Evolutionary conservation across 2,797 vertebrate genomes (phyloP).

Genomic region (Delichon dasypus): DNA sequence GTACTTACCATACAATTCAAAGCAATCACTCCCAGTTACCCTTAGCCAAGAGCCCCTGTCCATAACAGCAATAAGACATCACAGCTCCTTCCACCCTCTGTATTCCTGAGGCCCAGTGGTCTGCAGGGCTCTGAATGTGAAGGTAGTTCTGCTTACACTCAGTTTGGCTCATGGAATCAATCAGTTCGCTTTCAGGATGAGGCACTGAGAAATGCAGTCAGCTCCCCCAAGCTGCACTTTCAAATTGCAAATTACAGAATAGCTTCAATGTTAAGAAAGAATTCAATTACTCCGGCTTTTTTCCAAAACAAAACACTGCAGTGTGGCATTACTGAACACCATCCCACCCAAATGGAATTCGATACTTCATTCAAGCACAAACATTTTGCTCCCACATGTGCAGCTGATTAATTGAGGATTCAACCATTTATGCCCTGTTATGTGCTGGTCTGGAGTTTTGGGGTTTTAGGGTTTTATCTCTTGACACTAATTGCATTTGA

Average conservation of each 20-base stretch:
- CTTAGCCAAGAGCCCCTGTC: not conserved
- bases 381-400: not conserved
- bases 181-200: not conserved
- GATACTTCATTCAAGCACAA: not conserved
- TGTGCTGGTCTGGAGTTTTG: not conserved
- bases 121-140: not conserved
- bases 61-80: not conserved
- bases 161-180: not conserved
- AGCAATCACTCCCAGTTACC: not conserved
- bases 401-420: slow-evolving; percentile 19
- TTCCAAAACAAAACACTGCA: slow-evolving; percentile 30
- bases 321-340: not conserved
- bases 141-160: not conserved
- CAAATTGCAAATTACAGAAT: not conserved
- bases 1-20: not conserved
- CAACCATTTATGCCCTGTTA: not conserved
- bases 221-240: slow-evolving; percentile 46
- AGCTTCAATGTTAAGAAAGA: not conserved
- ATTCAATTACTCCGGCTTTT: not conserved
- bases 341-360: slow-evolving; percentile 20
- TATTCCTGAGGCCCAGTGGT: not conserved
- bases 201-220: slow-evolving; percentile 1
- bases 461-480: not conserved
- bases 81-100: not conserved
- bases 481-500: not conserved